phyloP scores from a whole-genome alignment of 2,113 vertebrate species.

The Ranitomeya variabilis region DNA sequence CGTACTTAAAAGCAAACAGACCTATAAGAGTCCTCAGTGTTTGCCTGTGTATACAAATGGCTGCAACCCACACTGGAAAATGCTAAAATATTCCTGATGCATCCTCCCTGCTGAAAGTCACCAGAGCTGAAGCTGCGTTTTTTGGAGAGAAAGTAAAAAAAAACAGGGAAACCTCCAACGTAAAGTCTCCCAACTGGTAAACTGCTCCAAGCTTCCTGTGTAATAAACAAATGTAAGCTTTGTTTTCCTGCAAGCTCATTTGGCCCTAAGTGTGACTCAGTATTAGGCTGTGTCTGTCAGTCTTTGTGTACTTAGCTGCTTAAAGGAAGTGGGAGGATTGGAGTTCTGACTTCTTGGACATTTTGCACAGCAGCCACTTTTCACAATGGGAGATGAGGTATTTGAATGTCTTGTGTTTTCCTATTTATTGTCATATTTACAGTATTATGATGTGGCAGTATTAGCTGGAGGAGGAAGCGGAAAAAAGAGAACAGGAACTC shows the following conservation, averaged over 20 bases:
- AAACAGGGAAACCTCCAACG: conserved; percentile 65
- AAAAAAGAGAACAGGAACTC: conserved; percentile 25
- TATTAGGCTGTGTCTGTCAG: conserved; percentile 75
- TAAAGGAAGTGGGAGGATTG: conserved; percentile 75
- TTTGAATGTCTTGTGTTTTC: conserved; percentile 60
- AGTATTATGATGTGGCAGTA: conserved; percentile 45
- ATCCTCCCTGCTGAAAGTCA: conserved; percentile 23
- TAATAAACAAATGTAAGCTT: conserved; percentile 78
- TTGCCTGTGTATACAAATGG: not conserved
- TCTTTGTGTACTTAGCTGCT: conserved; percentile 70
- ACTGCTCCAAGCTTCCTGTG: conserved; percentile 75
- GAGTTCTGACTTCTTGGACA: conserved; percentile 65
- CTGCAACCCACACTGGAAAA: not conserved
- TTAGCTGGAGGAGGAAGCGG: not conserved
- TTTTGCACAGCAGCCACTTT: conserved; percentile 72
- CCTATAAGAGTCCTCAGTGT: too few species aligned
- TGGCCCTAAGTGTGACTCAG: conserved; percentile 76
- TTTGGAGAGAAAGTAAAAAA: conserved; percentile 22
- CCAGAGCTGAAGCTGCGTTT: conserved; percentile 40
- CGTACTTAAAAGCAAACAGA: not conserved
- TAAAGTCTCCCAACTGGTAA: conserved; percentile 69
- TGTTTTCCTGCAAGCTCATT: conserved; percentile 75
- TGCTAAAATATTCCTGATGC: conserved; percentile 31
- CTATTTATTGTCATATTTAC: conserved; percentile 23
- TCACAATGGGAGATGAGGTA: conserved; percentile 83